Evolutionary conservation across 2,888 invertebrate species (phyloP).

Genomic region (Andrena hattorfiana): DNA sequence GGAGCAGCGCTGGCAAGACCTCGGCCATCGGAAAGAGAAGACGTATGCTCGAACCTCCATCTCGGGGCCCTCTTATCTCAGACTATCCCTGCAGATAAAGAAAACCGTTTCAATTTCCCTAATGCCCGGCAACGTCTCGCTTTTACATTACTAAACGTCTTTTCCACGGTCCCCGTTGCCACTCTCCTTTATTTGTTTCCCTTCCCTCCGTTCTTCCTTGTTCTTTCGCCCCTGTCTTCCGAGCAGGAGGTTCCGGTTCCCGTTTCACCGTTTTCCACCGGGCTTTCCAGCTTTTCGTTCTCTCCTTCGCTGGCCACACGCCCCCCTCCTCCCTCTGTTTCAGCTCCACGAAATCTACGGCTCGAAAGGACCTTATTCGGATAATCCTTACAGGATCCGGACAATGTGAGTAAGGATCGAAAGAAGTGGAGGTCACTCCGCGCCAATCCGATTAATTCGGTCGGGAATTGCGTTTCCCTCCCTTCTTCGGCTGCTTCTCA

Average conservation of each 20-base stretch:
- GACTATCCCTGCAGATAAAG: conserved; percentile 73
- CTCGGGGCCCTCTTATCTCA: conserved; percentile 29
- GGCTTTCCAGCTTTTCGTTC: background rate
- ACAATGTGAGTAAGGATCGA: conserved; percentile 58
- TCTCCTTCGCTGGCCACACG: background rate
- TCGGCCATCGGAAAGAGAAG: conserved; percentile 34
- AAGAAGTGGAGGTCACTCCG: conserved; percentile 44
- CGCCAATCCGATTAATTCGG: conserved; percentile 53
- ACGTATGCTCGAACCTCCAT: conserved; percentile 38
- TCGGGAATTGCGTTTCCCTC: conserved; percentile 28
- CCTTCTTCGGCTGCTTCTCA: background rate
- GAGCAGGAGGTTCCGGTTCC: conserved; percentile 22
- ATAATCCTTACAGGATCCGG: conserved; percentile 64
- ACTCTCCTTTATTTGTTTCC: conserved; percentile 68
- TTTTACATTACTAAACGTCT: conserved; percentile 73
- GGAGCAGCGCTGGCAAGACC: conserved; percentile 2
- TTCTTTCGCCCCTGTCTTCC: background rate
- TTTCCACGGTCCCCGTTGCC: conserved; percentile 28
- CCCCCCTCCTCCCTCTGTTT: conserved; percentile 10
- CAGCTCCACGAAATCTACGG: conserved; percentile 31
- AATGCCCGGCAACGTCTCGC: conserved; percentile 78
- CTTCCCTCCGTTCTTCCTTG: conserved; percentile 4
- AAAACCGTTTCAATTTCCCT: conserved; percentile 84
- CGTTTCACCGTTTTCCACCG: conserved; percentile 17
- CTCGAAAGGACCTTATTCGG: conserved; percentile 60